Conservation (phyloP, 2,888 invertebrate species). For the Dioctria linearis region DNA sequence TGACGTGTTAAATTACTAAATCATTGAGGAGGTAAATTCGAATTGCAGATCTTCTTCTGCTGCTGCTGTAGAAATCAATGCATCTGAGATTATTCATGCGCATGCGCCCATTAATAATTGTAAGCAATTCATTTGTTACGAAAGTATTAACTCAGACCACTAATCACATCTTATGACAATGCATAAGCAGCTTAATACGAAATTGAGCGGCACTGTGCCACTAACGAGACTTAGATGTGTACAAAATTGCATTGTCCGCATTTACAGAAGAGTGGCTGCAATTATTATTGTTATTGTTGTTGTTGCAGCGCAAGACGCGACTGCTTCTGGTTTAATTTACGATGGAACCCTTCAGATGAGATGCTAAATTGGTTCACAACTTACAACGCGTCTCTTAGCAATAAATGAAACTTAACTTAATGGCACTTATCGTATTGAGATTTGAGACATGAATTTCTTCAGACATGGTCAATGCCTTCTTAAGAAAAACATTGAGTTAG, state of each 20-base stretch:
- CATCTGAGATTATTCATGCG: background rate
- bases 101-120: no score
- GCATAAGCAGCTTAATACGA: background rate
- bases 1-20: conserved; percentile 1
- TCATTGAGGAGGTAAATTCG: background rate
- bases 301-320: background rate
- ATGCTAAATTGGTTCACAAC: conserved; percentile 1
- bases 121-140: no score
- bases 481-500: background rate
- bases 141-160: background rate
- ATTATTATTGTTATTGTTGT: background rate
- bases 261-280: background rate
- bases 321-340: background rate
- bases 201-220: background rate
- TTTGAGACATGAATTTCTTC: background rate
- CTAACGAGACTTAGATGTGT: background rate
- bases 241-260: background rate
- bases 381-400: background rate
- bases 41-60: background rate
- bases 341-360: background rate
- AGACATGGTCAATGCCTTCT: conserved; percentile 1
- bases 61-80: background rate
- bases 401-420: background rate
- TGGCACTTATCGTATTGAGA: background rate
- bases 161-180: background rate